Evolutionary conservation across 2,113 vertebrate species (phyloP).

Genomic region (Lepus europaeus): DNA sequence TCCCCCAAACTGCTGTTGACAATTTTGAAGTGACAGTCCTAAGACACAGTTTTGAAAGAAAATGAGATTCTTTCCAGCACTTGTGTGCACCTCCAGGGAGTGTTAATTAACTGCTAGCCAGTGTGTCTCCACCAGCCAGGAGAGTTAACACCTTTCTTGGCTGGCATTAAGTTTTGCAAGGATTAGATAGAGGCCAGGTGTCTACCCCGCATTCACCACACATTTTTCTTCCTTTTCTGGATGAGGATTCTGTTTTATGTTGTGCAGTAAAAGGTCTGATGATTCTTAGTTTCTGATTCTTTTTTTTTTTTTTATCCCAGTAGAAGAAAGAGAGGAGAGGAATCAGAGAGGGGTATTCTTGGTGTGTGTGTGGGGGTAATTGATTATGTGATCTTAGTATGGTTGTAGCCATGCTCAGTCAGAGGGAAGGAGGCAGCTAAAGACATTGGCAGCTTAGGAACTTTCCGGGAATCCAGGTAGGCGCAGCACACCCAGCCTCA

Average conservation of each 20-base stretch:
- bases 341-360: background rate
- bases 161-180: constrained; percentile 7
- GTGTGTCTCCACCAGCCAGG: background rate
- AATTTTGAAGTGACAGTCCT: constrained; percentile 60
- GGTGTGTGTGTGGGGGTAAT: too few species aligned
- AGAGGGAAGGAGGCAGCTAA: background rate
- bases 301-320: background rate
- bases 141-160: constrained; percentile 48
- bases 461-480: background rate
- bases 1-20: constrained; percentile 66
- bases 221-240: background rate
- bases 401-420: background rate
- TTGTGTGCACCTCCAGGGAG: background rate
- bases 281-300: background rate
- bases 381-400: too few species aligned
- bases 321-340: background rate
- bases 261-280: background rate
- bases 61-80: constrained; percentile 47
- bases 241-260: constrained; percentile 24
- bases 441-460: background rate
- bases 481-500: background rate
- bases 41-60: constrained; percentile 63
- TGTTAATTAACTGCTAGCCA: constrained; percentile 55
- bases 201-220: background rate
- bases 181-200: background rate